phyloP scores from a whole-genome alignment of 2,797 vertebrate genomes.

The Lindbergichthys nudifrons region DNA sequence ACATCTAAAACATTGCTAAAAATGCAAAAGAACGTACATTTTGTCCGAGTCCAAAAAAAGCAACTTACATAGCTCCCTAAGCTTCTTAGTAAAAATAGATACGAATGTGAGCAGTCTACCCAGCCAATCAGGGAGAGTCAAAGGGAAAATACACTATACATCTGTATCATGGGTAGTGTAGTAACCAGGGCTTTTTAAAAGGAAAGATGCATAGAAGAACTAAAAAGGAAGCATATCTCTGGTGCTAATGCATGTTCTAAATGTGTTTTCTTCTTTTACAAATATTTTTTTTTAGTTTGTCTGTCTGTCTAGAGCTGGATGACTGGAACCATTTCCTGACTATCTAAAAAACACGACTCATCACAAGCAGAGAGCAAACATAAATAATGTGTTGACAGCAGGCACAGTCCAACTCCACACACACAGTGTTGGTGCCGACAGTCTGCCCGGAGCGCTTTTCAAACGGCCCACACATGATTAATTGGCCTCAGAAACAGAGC shows the following conservation, averaged over 20 bases:
- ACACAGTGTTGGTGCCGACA: slow-evolving; percentile 79
- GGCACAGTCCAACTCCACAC: slow-evolving; percentile 62
- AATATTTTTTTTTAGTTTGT: slow-evolving; percentile 10
- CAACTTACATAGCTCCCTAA: background rate
- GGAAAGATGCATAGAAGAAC: background rate
- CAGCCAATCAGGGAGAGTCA: background rate
- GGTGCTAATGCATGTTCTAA: background rate
- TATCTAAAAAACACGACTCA: slow-evolving; percentile 55
- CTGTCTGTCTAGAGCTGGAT: slow-evolving; percentile 9
- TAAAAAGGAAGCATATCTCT: background rate
- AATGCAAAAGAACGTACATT: background rate
- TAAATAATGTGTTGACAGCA: slow-evolving; percentile 72
- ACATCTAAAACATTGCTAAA: background rate
- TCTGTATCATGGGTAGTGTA: background rate
- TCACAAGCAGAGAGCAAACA: slow-evolving; percentile 52
- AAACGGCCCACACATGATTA: slow-evolving; percentile 74
- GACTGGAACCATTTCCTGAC: slow-evolving; percentile 51
- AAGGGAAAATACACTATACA: background rate
- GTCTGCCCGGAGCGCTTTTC: slow-evolving; percentile 69
- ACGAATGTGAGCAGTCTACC: background rate
- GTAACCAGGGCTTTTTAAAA: background rate
- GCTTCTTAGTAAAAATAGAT: background rate
- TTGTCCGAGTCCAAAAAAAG: too few relatives aligned
- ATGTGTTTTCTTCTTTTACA: too few relatives aligned
- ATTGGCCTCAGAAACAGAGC: slow-evolving; percentile 69